Conservation (phyloP, 2,113 vertebrate species). For the Natator depressus region DNA sequence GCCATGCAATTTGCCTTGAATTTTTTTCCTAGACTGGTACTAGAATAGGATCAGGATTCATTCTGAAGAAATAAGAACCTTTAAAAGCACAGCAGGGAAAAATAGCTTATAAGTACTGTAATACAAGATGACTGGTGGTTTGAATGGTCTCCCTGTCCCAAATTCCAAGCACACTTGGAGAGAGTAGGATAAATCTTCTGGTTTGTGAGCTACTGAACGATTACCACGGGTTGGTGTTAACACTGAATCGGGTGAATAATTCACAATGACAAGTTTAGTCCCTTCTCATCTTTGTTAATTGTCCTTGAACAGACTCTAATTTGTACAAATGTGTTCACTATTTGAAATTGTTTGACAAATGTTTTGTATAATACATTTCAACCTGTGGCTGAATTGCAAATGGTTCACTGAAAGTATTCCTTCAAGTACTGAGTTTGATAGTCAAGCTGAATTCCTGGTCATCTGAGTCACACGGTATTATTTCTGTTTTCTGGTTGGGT, state of each 20-base stretch:
- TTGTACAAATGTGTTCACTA: neutral
- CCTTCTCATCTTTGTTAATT: neutral
- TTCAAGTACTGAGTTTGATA: neutral
- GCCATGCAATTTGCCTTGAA: neutral
- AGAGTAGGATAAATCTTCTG: neutral
- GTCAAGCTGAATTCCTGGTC: neutral
- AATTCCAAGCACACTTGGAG: neutral
- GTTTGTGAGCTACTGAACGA: neutral
- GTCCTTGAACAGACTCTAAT: neutral
- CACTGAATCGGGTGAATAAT: neutral
- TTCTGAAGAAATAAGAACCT: neutral
- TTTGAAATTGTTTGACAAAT: neutral
- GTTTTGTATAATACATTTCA: neutral
- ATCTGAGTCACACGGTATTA: neutral
- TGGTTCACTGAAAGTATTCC: neutral
- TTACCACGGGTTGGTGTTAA: neutral
- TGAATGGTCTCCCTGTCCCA: neutral
- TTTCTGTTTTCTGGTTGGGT: neutral
- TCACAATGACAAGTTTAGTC: neutral
- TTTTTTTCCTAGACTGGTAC: neutral
- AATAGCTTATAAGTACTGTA: neutral
- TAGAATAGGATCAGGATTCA: rapidly evolving
- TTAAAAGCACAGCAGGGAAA: neutral
- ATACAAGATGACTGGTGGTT: neutral
- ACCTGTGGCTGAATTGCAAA: neutral